phyloP scores from a whole-genome alignment of 2,888 invertebrate genomes.

The Eilema griseolum region DNA sequence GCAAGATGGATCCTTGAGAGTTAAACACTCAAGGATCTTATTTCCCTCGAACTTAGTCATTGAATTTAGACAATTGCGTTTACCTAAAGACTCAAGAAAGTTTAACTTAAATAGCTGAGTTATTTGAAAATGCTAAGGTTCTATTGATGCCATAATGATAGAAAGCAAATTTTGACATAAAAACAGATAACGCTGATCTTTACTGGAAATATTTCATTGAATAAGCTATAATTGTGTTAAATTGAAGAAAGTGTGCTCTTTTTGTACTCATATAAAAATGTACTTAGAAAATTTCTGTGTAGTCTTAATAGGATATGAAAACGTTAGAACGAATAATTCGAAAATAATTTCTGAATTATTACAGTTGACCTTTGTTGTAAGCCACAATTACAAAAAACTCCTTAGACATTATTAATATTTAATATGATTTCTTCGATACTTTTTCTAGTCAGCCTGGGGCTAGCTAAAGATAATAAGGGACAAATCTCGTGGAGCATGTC shows the following conservation, averaged over 20 bases:
- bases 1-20: not conserved
- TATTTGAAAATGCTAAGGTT: not conserved
- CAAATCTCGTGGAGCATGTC: too few relatives aligned
- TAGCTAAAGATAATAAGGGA: too few relatives aligned
- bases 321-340: too few relatives aligned
- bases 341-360: too few relatives aligned
- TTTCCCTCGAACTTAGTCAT: slow-evolving; percentile 11
- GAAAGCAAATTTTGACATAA: not conserved
- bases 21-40: slow-evolving; percentile 10
- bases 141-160: not conserved
- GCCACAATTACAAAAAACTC: too few relatives aligned
- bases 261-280: too few relatives aligned
- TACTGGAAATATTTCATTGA: not conserved
- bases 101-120: not conserved
- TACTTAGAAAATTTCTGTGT: too few relatives aligned
- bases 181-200: not conserved
- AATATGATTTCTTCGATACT: too few relatives aligned
- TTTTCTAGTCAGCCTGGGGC: too few relatives aligned
- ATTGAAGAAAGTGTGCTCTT: not conserved
- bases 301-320: too few relatives aligned
- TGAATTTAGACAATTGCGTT: slow-evolving; percentile 10
- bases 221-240: not conserved
- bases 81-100: not conserved
- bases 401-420: too few relatives aligned
- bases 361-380: too few relatives aligned